Evolutionary conservation across 2,888 invertebrate species (phyloP).

Genomic region (Aphidius colemani): DNA sequence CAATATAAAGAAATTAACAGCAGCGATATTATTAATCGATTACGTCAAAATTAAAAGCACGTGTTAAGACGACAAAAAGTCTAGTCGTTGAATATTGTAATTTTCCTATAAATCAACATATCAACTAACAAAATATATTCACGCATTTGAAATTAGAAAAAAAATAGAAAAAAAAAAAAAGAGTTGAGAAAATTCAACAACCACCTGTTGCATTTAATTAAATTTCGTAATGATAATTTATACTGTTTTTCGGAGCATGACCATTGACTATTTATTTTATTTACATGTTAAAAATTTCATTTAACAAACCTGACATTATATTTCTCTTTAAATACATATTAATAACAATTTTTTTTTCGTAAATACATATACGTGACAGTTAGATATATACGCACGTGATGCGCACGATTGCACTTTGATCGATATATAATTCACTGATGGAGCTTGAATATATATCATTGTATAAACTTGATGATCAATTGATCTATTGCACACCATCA

Average conservation of each 20-base stretch:
- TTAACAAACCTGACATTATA: slow-evolving; percentile 30
- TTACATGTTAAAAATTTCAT: neutral
- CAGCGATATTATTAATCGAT: too few species aligned
- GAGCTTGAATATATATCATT: too few species aligned
- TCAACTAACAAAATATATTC: too few species aligned
- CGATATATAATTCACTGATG: neutral
- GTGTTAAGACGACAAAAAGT: too few species aligned
- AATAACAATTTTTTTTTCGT: slow-evolving; percentile 5
- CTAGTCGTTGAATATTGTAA: too few species aligned
- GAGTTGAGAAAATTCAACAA: neutral
- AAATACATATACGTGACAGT: neutral
- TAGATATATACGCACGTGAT: neutral
- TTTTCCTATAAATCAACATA: too few species aligned
- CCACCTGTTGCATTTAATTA: slow-evolving; percentile 48
- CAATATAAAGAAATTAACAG: too few species aligned
- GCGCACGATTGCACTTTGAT: slow-evolving; percentile 11
- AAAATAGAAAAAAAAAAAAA: too few species aligned
- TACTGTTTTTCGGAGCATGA: slow-evolving; percentile 47
- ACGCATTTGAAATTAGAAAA: too few species aligned
- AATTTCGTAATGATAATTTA: slow-evolving; percentile 43
- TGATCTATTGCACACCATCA: too few species aligned
- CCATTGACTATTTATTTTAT: slow-evolving; percentile 25
- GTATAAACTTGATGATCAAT: too few species aligned
- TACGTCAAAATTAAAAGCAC: too few species aligned
- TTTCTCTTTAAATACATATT: slow-evolving; percentile 17